phyloP scores from a whole-genome alignment of 2,113 vertebrate species.

The Equus quagga region DNA sequence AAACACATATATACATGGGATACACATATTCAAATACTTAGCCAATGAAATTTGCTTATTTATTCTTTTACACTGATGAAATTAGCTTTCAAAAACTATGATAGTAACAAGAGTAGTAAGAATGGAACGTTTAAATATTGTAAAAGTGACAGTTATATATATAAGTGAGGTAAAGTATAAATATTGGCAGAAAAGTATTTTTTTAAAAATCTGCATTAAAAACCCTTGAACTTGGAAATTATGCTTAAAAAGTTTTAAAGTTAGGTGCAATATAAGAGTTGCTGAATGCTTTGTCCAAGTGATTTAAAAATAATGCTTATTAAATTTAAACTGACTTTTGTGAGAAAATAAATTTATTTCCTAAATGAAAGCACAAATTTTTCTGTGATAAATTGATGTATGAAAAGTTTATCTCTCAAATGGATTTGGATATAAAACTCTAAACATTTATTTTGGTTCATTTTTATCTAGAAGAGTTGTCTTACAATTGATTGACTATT shows the following conservation, averaged over 20 bases:
- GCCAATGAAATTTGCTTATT: not conserved
- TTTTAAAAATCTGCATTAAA: not conserved
- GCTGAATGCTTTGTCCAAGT: not conserved
- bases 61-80: not conserved
- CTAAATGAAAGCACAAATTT: not conserved
- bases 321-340: not conserved
- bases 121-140: not conserved
- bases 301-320: not conserved
- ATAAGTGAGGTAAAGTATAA: not conserved
- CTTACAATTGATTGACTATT: not conserved
- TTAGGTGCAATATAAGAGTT: not conserved
- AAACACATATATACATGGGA: not conserved
- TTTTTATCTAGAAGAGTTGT: not conserved
- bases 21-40: not conserved
- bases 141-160: not conserved
- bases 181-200: not conserved
- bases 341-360: not conserved
- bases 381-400: not conserved
- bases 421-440: conserved; percentile 22
- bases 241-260: not conserved
- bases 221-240: not conserved
- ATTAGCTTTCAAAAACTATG: not conserved
- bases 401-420: not conserved
- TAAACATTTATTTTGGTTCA: not conserved
- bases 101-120: not conserved